These are phyloP conservation scores for Spinus pinus DNA, from an alignment of 2,797 vertebrate genomes.

Conservation along the genomic window DNA sequence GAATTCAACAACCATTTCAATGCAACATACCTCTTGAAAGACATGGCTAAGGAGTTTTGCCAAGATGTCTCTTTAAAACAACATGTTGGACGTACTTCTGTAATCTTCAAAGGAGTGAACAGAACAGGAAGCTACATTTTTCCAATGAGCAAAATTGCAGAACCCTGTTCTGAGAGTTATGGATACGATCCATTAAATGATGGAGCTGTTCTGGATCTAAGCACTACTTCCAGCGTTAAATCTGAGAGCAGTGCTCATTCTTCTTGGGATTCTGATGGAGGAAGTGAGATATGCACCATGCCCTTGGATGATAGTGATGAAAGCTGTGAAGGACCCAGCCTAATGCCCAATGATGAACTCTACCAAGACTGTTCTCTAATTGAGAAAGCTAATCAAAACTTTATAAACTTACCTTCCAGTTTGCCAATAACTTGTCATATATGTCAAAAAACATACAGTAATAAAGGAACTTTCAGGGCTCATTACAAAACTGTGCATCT, in stretches of 20 bases:
- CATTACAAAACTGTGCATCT: conserved; percentile 98
- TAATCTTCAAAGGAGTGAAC: conserved; percentile 90
- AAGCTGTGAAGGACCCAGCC: conserved; percentile 81
- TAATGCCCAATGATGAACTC: conserved; percentile 72
- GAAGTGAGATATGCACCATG: conserved; percentile 83
- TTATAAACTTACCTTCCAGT: conserved; percentile 71
- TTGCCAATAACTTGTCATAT: conserved; percentile 92
- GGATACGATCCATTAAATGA: conserved; percentile 74
- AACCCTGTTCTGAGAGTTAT: conserved; percentile 70
- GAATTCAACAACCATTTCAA: conserved; percentile 76
- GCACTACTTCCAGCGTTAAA: conserved; percentile 84
- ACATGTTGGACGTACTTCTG: conserved; percentile 83
- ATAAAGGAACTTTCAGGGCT: conserved; percentile 94
- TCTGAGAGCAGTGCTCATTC: conserved; percentile 81
- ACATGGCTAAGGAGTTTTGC: conserved; percentile 78
- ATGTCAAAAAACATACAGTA: conserved; percentile 96
- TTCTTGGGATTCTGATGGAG: conserved; percentile 93
- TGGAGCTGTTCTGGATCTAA: conserved; percentile 90
- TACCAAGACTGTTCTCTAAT: conserved; percentile 71
- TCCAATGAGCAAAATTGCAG: conserved; percentile 83
- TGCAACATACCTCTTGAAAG: conserved; percentile 81
- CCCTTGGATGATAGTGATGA: conserved; percentile 88
- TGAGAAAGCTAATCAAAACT: conserved; percentile 76
- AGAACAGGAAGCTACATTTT: conserved; percentile 88
- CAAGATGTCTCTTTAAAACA: conserved; percentile 78